Evolutionary conservation across 2,113 vertebrate genomes (phyloP).

Genomic region (Bettongia penicillata): DNA sequence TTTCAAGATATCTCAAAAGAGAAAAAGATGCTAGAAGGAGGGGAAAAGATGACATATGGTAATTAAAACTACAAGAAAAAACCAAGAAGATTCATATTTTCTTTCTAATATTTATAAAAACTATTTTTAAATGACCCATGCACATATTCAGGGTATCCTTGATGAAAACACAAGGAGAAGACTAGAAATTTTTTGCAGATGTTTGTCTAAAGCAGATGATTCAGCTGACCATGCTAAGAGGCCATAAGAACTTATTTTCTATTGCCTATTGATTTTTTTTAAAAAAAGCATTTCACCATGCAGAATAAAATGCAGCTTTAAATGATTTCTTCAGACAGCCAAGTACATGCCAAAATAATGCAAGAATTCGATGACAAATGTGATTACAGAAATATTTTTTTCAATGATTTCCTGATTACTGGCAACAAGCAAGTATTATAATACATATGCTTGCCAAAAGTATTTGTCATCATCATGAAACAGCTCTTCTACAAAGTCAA

Average conservation of each 20-base stretch:
- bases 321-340: not conserved
- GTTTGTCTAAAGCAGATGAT: not conserved
- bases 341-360: not conserved
- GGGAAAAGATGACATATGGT: not conserved
- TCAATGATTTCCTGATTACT: not conserved
- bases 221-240: not conserved
- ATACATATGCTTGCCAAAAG: not conserved
- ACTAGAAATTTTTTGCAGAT: not conserved
- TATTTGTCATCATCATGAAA: not conserved
- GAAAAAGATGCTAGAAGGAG: not conserved
- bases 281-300: not conserved
- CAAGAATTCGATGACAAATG: not conserved
- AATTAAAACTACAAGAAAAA: not conserved
- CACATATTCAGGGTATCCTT: not conserved
- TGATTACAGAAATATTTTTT: not conserved
- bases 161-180: not conserved
- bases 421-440: not conserved
- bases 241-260: not conserved
- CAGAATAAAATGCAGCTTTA: not conserved
- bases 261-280: not conserved
- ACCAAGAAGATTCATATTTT: not conserved
- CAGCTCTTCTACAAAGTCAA: not conserved
- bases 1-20: not conserved
- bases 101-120: not conserved
- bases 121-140: not conserved